Percentiles rank a stretch among this genome's conserved stretches.
Evolutionary conservation across 2,888 invertebrate genomes (phyloP).

Genomic region (Cataglyphis albicans): DNA sequence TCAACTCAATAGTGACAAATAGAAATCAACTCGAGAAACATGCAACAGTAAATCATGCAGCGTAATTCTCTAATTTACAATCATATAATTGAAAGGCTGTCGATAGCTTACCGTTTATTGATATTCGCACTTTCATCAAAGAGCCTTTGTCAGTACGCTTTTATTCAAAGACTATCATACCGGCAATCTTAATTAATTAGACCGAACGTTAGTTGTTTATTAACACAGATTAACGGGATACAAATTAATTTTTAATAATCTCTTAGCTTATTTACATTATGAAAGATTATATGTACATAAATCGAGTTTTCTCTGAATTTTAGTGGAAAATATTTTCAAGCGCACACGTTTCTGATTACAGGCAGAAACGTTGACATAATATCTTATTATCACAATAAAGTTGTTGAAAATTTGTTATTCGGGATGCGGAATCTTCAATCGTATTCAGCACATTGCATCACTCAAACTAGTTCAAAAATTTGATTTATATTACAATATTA

Average conservation of each 20-base stretch:
- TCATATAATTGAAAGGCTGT: constrained; percentile 4
- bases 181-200: neutral
- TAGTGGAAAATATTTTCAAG: neutral
- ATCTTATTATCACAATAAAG: constrained; percentile 18
- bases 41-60: neutral
- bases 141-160: neutral
- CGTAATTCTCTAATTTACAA: neutral
- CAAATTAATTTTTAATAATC: constrained; percentile 19
- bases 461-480: constrained; percentile 29
- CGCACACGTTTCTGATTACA: neutral
- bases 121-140: neutral
- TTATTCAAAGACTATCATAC: neutral
- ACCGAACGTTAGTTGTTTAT: constrained; percentile 22
- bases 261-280: constrained; percentile 24
- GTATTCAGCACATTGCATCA: constrained; percentile 10
- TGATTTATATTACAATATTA: constrained; percentile 20
- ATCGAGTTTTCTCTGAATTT: constrained; percentile 24
- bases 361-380: neutral
- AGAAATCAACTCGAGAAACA: neutral
- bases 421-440: neutral
- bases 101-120: constrained; percentile 27
- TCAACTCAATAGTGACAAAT: neutral
- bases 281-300: constrained; percentile 29
- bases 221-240: constrained; percentile 32
- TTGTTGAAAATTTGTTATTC: constrained; percentile 11